Base-by-base conservation (phyloP, 23 tunicate species). In the Trididemnum miniatum region DNA sequence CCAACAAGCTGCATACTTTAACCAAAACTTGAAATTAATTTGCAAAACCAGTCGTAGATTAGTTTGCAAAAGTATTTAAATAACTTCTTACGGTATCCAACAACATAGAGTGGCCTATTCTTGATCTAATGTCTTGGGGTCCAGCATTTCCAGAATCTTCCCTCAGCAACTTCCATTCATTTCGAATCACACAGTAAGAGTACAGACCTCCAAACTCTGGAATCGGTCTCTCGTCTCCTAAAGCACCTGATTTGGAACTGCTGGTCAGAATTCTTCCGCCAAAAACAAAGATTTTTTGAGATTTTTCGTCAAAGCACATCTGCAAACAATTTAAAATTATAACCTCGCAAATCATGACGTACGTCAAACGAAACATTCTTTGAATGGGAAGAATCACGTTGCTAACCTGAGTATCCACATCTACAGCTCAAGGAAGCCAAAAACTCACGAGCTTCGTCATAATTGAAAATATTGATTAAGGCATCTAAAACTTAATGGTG, bases 121-220 rank as follows among this genome's bases (percentile, higher is more conserved):
- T 59, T 0, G 97, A 91, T 60, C 97, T 51, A 0, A 91, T 71
- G 76, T 91, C 97, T 51, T 91, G 91, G 1, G 97, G 97, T 32
- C 97, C 97, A 20, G 97, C 97, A 60, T 91, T 86, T 30, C 97
- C 97, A 65, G 97, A 91, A 62, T 91, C 97, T 71, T 91, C 97
- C 29, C 97, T 51, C 40, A 91, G 67, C 34, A 91, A 54, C 24
- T 38, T 65, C 97, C 97, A 91, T 35, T 73, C 29, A 59, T 86
- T 64, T 2, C 87, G 59, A 31, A 37, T 65, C 32, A 91, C 89
- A 37, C 77, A 69, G 71, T 91, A 91, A n/a, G 92, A 89, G 71
- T 85, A 91, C 39, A 91, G 66, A 20, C 97, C 97, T 38, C 91
- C 80, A 77, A 91, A 91, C 51, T 91, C 97, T 3, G 96, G 87